phyloP scores from a whole-genome alignment of 2,888 invertebrate species.

The Megastigmus dorsalis region DNA sequence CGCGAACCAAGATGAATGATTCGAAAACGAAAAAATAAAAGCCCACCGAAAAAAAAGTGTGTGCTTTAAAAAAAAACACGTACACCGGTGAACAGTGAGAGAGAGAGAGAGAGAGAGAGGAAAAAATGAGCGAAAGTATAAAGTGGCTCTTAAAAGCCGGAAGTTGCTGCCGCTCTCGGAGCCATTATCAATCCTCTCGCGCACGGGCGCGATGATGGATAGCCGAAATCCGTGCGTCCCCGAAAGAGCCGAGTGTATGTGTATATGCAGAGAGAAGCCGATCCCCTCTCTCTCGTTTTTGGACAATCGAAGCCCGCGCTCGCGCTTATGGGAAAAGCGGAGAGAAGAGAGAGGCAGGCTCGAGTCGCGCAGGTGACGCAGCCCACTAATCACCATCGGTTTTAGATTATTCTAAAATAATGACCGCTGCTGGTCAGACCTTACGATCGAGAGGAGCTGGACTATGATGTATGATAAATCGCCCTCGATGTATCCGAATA shows the following conservation, averaged over 20 bases:
- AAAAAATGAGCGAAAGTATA: constrained; percentile 9
- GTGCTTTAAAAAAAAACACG: no score
- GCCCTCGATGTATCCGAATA: background rate
- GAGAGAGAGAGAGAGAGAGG: background rate
- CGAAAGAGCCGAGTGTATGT: no score
- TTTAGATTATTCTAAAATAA: constrained; percentile 75
- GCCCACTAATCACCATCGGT: constrained; percentile 74
- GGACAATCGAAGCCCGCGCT: no score
- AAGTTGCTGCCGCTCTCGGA: constrained; percentile 22
- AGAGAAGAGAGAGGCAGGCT: no score
- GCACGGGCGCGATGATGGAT: constrained; percentile 66
- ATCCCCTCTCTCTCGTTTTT: no score
- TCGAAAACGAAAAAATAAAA: no score
- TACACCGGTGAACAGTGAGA: no score
- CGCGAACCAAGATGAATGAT: no score
- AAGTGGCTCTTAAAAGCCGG: constrained; percentile 47
- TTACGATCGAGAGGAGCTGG: background rate
- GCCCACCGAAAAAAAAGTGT: no score
- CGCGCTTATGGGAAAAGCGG: no score
- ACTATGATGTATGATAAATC: constrained; percentile 6
- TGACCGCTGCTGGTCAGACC: constrained; percentile 64
- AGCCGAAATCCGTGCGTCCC: constrained; percentile 59
- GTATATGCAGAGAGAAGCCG: no score
- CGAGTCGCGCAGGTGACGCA: constrained; percentile 69
- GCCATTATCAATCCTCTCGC: constrained; percentile 42